Percentiles rank a stretch among this genome's conserved stretches.
Conservation (phyloP, 2,888 invertebrate species). For the Andrena haemorrhoa region DNA sequence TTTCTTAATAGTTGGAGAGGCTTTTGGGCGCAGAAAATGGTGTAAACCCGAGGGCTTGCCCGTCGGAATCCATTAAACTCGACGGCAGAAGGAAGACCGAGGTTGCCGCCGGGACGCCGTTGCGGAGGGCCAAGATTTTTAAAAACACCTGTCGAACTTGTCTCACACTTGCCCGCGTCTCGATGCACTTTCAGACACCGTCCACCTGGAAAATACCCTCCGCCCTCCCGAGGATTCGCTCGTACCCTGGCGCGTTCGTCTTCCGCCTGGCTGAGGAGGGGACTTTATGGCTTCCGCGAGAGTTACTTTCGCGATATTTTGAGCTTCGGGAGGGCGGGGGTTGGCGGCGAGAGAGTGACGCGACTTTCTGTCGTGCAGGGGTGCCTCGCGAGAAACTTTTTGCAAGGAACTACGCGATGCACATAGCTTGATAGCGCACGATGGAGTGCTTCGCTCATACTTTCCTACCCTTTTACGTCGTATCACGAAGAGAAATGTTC, state of each 20-base stretch:
- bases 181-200: constrained; percentile 50
- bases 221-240: constrained; percentile 33
- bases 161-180: constrained; percentile 30
- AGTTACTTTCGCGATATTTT: constrained; percentile 65
- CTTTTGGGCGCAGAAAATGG: neutral
- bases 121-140: constrained; percentile 35
- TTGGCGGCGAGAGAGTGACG: constrained; percentile 11
- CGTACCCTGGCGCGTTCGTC: constrained; percentile 36
- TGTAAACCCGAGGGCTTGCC: neutral
- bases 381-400: constrained; percentile 58
- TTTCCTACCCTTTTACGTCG: constrained; percentile 70
- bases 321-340: neutral
- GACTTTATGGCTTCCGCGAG: constrained; percentile 58
- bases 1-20: constrained; percentile 19
- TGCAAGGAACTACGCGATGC: constrained; percentile 55
- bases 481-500: constrained; percentile 71
- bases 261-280: constrained; percentile 32
- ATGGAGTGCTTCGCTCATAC: constrained; percentile 69
- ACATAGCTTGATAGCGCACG: constrained; percentile 60
- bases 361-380: constrained; percentile 19
- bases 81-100: neutral
- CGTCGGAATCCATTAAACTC: constrained; percentile 10
- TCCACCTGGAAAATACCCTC: constrained; percentile 51
- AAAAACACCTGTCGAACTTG: constrained; percentile 61
- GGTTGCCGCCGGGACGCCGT: neutral